phyloP scores from a whole-genome alignment of 2,113 vertebrate genomes.

The Chaetops frenatus region DNA sequence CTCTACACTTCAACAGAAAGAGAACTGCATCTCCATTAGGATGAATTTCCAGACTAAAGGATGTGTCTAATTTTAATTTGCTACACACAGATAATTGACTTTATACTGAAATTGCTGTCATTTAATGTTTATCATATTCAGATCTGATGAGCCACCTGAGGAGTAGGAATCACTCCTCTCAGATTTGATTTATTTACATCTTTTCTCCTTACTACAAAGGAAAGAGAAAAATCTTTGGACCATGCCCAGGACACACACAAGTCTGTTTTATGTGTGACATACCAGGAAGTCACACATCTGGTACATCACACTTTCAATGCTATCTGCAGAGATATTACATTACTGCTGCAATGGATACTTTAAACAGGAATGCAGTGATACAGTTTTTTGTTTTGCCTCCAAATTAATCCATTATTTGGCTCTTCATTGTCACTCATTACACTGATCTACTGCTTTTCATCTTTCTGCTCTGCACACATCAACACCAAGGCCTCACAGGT shows the following conservation, averaged over 20 bases:
- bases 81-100: slow-evolving; percentile 40
- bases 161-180: background rate
- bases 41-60: slow-evolving; percentile 4
- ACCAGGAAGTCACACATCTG: background rate
- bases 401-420: background rate
- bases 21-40: background rate
- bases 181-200: background rate
- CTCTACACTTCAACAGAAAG: background rate
- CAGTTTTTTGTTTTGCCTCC: background rate
- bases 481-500: background rate
- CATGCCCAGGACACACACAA: background rate
- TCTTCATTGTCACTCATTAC: background rate
- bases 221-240: background rate
- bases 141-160: background rate
- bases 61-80: slow-evolving; percentile 51
- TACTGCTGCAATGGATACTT: background rate
- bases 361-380: background rate
- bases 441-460: background rate
- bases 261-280: background rate
- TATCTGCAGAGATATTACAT: background rate
- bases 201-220: background rate
- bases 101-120: slow-evolving; percentile 26
- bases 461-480: background rate
- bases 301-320: background rate
- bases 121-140: background rate